phyloP scores from a whole-genome alignment of 2,113 vertebrate species.

The Struthio camelus region DNA sequence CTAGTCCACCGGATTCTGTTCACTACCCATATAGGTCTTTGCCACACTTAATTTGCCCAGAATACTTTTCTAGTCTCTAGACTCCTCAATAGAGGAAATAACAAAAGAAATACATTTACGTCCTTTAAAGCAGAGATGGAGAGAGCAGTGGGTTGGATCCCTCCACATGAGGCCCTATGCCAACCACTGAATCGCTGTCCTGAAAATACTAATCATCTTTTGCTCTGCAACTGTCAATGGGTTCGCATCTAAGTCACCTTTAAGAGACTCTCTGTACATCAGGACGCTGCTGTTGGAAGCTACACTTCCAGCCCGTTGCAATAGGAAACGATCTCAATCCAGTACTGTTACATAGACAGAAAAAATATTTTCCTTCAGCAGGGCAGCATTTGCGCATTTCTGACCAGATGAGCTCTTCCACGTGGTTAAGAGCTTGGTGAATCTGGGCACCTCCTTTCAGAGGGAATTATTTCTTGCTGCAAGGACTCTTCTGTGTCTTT shows the following conservation, averaged over 20 bases:
- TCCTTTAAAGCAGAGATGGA: neutral
- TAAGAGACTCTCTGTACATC: neutral
- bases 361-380: no score
- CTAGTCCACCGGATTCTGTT: neutral
- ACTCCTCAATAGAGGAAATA: neutral
- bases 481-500: neutral
- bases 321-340: neutral
- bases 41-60: neutral
- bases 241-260: neutral
- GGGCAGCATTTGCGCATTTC: no score
- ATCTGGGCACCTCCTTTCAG: neutral
- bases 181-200: neutral
- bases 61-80: neutral
- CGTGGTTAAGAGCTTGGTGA: neutral
- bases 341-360: neutral
- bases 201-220: neutral
- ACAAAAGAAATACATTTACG: neutral
- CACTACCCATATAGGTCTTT: neutral
- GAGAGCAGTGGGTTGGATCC: neutral
- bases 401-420: neutral
- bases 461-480: neutral
- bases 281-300: neutral
- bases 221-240: no score
- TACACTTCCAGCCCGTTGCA: neutral
- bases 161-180: rapidly evolving